Evolutionary conservation across 2,888 invertebrate species (phyloP).

Genomic region (Dolomedes plantarius): DNA sequence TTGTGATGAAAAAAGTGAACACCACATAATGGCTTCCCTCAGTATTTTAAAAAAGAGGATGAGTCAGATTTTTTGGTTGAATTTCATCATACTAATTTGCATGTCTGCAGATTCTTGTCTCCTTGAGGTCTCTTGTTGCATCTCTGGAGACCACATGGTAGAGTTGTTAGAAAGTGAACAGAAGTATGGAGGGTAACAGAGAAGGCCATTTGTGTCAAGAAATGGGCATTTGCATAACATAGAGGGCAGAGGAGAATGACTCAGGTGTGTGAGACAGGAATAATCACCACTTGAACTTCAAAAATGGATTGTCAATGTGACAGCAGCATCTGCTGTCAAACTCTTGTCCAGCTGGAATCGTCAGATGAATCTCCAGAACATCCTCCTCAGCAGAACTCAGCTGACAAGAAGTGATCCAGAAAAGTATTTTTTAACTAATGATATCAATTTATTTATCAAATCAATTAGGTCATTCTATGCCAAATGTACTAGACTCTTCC

Average conservation of each 20-base stretch:
- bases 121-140: background rate
- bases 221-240: slow-evolving; percentile 27
- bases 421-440: background rate
- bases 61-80: background rate
- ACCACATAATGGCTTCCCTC: background rate
- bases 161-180: background rate
- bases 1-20: background rate
- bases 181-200: slow-evolving; percentile 19
- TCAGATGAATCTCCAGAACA: background rate
- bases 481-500: slow-evolving; percentile 96
- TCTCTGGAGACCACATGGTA: background rate
- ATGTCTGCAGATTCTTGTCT: background rate
- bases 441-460: background rate
- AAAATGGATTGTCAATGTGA: slow-evolving; percentile 22
- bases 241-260: slow-evolving; percentile 31
- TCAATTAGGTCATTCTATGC: slow-evolving; percentile 85
- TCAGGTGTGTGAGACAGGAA: slow-evolving; percentile 20
- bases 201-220: slow-evolving; percentile 28
- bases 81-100: background rate
- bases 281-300: slow-evolving; percentile 9
- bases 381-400: slow-evolving; percentile 5
- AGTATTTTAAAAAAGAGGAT: background rate
- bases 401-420: background rate
- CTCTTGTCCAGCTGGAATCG: background rate
- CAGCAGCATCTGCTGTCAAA: slow-evolving; percentile 1